These are phyloP conservation scores for Drosophila chauvacae DNA, from an alignment of 1,140 invertebrate species.

Conservation along the genomic window DNA sequence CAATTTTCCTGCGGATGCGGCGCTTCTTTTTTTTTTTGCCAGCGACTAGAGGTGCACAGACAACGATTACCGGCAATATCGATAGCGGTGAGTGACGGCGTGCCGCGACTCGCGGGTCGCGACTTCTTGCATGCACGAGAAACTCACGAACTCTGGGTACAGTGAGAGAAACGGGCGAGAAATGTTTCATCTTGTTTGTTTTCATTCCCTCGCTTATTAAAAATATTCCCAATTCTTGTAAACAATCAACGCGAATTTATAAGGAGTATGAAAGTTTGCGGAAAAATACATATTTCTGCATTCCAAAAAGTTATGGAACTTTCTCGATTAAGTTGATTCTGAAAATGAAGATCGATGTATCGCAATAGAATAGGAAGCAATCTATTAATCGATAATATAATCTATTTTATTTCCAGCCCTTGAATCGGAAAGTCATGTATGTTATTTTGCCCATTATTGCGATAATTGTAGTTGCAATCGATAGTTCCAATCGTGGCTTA, in stretches of 20 bases:
- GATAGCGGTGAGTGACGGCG: conserved; percentile 4
- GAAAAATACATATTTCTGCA: neutral
- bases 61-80: conserved; percentile 8
- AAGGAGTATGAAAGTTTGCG: neutral
- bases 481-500: too few relatives aligned
- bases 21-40: conserved; percentile 20
- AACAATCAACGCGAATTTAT: neutral
- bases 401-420: too few relatives aligned
- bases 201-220: neutral
- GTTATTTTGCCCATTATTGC: neutral
- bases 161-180: neutral
- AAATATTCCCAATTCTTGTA: neutral
- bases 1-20: conserved; percentile 32
- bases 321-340: neutral
- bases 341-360: too few relatives aligned
- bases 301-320: too few relatives aligned
- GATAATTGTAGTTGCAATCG: neutral
- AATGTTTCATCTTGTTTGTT: neutral
- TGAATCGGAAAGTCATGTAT: neutral
- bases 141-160: neutral
- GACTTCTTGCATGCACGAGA: neutral
- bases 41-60: conserved; percentile 2
- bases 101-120: neutral
- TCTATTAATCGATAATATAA: too few relatives aligned
- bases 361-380: too few relatives aligned